Conservation (phyloP, 2,113 vertebrate species). For the Tympanuchus pallidicinctus region DNA sequence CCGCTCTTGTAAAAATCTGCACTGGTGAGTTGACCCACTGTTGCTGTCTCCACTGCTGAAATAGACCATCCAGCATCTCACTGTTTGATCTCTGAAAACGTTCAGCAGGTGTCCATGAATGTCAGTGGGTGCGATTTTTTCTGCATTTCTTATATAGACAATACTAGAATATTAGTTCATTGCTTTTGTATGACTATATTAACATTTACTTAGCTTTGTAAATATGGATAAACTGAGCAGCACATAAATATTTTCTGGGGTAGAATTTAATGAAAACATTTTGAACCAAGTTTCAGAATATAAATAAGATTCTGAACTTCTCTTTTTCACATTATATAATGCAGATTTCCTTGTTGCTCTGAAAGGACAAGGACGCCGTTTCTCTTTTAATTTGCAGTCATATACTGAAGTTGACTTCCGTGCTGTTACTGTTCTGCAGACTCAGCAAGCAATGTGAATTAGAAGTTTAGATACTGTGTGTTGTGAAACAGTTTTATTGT, state of each 20-base stretch:
- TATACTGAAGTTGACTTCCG: neutral
- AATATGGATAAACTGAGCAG: neutral
- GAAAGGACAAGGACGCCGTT: neutral
- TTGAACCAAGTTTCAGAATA: neutral
- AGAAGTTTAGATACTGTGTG: neutral
- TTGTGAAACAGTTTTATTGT: slow-evolving; percentile 12
- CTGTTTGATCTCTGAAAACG: neutral
- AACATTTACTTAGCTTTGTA: neutral
- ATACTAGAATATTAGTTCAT: neutral
- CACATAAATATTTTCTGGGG: neutral
- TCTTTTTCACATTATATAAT: neutral
- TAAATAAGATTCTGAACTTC: neutral
- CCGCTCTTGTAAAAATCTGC: neutral
- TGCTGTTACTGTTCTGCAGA: neutral
- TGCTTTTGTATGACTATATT: neutral
- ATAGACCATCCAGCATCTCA: neutral
- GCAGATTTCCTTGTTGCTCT: neutral
- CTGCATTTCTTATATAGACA: neutral
- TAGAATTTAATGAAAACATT: neutral
- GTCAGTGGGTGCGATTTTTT: no score
- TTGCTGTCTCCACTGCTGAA: neutral
- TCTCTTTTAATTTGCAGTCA: slow-evolving; percentile 43
- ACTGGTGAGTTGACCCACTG: neutral
- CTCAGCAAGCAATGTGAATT: neutral
- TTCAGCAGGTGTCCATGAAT: neutral